Conservation (phyloP, 1,140 invertebrate genomes). For the Steinernema khuongi region DNA sequence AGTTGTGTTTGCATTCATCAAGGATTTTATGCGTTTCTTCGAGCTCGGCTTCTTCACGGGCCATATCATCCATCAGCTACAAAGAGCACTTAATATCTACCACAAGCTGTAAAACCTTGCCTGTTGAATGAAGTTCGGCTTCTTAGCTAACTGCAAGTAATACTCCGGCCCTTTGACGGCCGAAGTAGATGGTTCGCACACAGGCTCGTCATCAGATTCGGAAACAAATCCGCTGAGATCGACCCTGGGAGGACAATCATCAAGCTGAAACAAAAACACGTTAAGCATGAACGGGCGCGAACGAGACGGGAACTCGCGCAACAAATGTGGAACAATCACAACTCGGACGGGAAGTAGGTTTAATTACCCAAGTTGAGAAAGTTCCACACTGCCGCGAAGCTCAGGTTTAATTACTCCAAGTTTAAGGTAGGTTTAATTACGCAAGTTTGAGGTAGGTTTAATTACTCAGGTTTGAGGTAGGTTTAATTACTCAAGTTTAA, state of each 20-base stretch:
- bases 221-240: neutral
- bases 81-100: neutral
- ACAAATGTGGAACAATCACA: neutral
- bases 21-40: neutral
- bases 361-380: neutral
- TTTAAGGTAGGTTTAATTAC: slow-evolving; percentile 1
- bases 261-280: slow-evolving; percentile 1
- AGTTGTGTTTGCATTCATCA: neutral
- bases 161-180: neutral
- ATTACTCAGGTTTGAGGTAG: neutral
- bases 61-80: neutral
- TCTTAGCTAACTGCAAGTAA: neutral
- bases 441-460: neutral
- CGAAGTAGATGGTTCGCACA: neutral
- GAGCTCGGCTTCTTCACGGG: neutral
- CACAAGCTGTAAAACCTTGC: neutral
- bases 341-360: neutral
- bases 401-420: neutral
- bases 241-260: neutral
- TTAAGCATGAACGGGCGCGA: neutral
- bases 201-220: neutral
- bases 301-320: neutral
- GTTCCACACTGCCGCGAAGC: too few species aligned
- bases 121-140: neutral
- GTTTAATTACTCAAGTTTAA: neutral